phyloP scores from a whole-genome alignment of 92 coral and sea anemone genomes.

The Bergia puertoricense region DNA sequence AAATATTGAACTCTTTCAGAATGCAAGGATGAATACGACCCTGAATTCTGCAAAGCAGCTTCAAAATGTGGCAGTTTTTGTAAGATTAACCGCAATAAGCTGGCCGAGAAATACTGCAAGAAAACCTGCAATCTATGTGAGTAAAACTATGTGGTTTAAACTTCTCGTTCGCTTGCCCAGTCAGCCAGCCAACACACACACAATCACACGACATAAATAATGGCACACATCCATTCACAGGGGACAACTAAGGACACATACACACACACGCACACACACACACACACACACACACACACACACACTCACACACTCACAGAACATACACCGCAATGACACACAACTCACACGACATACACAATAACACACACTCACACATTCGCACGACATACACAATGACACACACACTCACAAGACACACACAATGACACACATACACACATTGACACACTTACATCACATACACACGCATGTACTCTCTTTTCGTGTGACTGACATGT shows the following conservation, averaged over 20 bases:
- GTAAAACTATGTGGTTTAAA: neutral
- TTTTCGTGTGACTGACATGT: neutral
- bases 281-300: neutral
- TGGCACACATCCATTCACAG: no score
- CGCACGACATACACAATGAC: neutral
- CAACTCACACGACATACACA: neutral
- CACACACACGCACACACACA: neutral
- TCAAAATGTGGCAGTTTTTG: conserved; percentile 19
- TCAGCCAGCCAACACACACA: no score
- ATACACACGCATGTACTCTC: neutral
- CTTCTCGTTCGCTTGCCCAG: neutral
- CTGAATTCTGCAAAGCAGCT: conserved; percentile 14
- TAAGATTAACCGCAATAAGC: neutral
- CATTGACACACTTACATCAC: neutral
- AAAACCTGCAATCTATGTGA: conserved; percentile 21
- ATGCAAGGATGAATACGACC: conserved; percentile 34
- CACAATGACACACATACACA: neutral
- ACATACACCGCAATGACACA: neutral
- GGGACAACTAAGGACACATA: neutral
- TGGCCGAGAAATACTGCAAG: conserved; percentile 34
- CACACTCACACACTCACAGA: neutral
- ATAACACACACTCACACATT: neutral
- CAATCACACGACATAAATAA: no score
- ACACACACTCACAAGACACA: neutral
- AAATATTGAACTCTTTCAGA: neutral